Conservation (phyloP, 2,888 invertebrate species). For the Abrostola triplasia region DNA sequence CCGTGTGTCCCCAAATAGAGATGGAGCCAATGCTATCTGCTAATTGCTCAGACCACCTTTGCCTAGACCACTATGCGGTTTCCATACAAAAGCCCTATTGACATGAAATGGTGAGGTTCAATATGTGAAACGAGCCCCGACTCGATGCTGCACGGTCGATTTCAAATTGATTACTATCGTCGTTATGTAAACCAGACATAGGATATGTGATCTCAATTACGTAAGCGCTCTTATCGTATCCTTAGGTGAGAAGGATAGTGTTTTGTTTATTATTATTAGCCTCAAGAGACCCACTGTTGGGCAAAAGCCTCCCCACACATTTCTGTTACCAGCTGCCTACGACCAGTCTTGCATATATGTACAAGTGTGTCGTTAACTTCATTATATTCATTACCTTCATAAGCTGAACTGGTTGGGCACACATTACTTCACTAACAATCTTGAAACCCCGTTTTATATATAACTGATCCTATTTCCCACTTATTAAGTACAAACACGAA, state of each 20-base stretch:
- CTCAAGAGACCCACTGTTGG: too few relatives aligned
- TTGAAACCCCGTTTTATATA: too few relatives aligned
- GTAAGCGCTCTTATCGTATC: not conserved
- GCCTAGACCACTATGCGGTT: constrained; percentile 74
- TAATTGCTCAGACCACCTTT: constrained; percentile 81
- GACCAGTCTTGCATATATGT: too few relatives aligned
- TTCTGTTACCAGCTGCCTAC: too few relatives aligned
- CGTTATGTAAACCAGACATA: constrained; percentile 33
- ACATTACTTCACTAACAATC: too few relatives aligned
- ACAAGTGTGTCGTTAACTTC: too few relatives aligned
- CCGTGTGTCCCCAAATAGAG: constrained; percentile 54
- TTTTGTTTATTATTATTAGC: too few relatives aligned
- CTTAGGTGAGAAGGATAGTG: not conserved
- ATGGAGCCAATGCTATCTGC: constrained; percentile 72
- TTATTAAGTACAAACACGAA: too few relatives aligned
- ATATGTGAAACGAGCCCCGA: constrained; percentile 67
- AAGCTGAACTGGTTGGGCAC: too few relatives aligned
- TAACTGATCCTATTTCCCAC: too few relatives aligned
- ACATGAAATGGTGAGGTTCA: constrained; percentile 68
- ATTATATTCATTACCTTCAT: too few relatives aligned
- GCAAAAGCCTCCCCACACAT: too few relatives aligned
- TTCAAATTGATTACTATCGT: constrained; percentile 66
- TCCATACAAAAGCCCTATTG: constrained; percentile 79
- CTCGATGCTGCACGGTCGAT: constrained; percentile 57
- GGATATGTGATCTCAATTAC: constrained; percentile 29